Evolutionary conservation across 2,888 invertebrate genomes (phyloP).

Genomic region (Pherbina coryleti): DNA sequence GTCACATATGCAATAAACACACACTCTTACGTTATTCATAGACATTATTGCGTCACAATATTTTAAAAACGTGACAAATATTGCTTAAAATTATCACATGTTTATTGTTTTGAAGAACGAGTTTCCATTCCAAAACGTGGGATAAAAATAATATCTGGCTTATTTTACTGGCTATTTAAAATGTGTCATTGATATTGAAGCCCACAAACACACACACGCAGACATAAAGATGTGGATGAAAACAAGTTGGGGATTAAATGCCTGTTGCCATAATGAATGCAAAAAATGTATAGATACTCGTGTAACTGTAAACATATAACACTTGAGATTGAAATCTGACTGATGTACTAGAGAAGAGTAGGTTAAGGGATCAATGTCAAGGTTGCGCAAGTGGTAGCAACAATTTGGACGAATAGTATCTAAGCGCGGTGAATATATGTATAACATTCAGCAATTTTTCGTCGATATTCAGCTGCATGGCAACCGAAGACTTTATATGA

Average conservation of each 20-base stretch:
- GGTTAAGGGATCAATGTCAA: conserved; percentile 42
- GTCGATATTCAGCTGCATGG: too few relatives aligned
- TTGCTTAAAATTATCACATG: conserved; percentile 1
- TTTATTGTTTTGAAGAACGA: background rate
- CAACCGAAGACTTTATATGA: too few relatives aligned
- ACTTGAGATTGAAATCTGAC: background rate
- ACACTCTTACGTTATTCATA: background rate
- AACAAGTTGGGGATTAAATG: background rate
- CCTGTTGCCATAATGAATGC: too few relatives aligned
- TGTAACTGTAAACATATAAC: background rate
- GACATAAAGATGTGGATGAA: background rate
- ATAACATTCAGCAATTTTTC: too few relatives aligned
- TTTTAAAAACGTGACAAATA: conserved; percentile 27
- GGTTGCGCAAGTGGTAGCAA: conserved; percentile 28
- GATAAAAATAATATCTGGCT: background rate
- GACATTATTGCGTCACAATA: conserved; percentile 12
- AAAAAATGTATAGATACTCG: background rate
- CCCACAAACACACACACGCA: background rate
- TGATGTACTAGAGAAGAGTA: background rate
- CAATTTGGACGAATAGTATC: too few relatives aligned
- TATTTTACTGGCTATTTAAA: background rate
- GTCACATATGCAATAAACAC: too few relatives aligned
- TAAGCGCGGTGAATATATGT: too few relatives aligned
- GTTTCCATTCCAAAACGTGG: background rate
- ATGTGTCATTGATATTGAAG: background rate